Base-by-base conservation (phyloP, 2,113 vertebrate species). In the Pterocles gutturalis region DNA sequence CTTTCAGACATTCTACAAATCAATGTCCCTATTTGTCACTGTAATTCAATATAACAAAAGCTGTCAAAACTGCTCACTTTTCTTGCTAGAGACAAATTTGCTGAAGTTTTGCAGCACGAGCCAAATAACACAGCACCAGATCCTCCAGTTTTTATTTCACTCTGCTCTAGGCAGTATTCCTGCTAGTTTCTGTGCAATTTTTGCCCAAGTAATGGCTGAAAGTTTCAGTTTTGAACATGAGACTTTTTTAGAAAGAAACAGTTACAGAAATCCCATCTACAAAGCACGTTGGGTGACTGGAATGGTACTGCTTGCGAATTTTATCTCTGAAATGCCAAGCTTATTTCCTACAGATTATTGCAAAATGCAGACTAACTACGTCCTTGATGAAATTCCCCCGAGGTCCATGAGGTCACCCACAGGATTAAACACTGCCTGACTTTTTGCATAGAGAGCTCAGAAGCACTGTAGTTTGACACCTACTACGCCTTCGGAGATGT, bases 41-140 rank as follows among this genome's bases (percentile, higher is more conserved):
- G 73, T 96, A 97, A 97, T 97, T 97, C 97, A 97, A 97, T 93
- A 86, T 88, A 97, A 94, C 93, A 89, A 95, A 95, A 97, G 90
- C 93, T 94, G 91, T 94, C 96, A 95, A 97, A 87, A 93, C 91
- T 53, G 73, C 65, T 97, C 79, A 60, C 58, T 65, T 69, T 36
- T 26, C 88, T 96, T n/a, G 3, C 90, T 94, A 64, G 80, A 61
- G 31, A 76, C 29, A 46, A 95, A 95, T 76, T 88, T 89, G 73
- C 70, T 72, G 22, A 89, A 89, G 90, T 89, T 87, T 94, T 69
- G 82, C 66, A 64, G 92, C 75, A 64, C 7, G 13, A 97, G 95
- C 80, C 64, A 94, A 95, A 66, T 72, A 83, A 91, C 88, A 94
- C 61, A 96, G 89, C 48, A 88, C 70, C 86, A 94, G 78, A 94